Base-by-base conservation (phyloP, 2,888 invertebrate species). In the Lepetodrilus schrolli region DNA sequence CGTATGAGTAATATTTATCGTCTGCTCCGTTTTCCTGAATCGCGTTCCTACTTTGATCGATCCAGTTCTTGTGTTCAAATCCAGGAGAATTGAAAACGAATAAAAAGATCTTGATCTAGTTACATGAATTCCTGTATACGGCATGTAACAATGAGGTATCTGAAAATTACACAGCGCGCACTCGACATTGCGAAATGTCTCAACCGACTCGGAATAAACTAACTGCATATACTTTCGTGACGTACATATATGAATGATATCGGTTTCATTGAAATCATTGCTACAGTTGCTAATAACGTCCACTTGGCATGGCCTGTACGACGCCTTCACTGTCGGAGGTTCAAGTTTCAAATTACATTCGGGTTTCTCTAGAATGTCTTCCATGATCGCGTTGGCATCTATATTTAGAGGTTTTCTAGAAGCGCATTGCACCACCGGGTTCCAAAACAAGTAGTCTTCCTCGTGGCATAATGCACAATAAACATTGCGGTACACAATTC, bases 81-180 rank as follows among this genome's bases (percentile, higher is more conserved):
- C 74, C 26, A 78, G 65, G n/a, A 78, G 70, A 30, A 78, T 71
- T 58, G 75, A 70, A 58, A 74, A 76, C 13, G 76, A 73, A 34
- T 78, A 76, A 43, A 69, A 51, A 1, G 5, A 17, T 13, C 26
- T 65, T 8, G 47, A 5, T 4, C 75, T 69, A 3, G 20, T 65
- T 3, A 21, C 65, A 8, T 13, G 20, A 3, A 0, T 17, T 50
- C 17, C 26, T 21, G 50, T 8, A 23, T 17, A 20, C 17, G 36
- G 17, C 23, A 23, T 66, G 17, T 13, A 47, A 30, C 38, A 68
- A 10, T n/a, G 26, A 2, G 23, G 23, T 1, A 13, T 47, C 8
- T 43, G 17, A n/a, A 26, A 26, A 66, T 85, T 76, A 70, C 88
- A 88, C 5, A 78, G 43, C 5, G 87, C 88, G 74, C 88, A 88